Conservation (phyloP, 2,797 vertebrate species). For the Gila robusta region DNA sequence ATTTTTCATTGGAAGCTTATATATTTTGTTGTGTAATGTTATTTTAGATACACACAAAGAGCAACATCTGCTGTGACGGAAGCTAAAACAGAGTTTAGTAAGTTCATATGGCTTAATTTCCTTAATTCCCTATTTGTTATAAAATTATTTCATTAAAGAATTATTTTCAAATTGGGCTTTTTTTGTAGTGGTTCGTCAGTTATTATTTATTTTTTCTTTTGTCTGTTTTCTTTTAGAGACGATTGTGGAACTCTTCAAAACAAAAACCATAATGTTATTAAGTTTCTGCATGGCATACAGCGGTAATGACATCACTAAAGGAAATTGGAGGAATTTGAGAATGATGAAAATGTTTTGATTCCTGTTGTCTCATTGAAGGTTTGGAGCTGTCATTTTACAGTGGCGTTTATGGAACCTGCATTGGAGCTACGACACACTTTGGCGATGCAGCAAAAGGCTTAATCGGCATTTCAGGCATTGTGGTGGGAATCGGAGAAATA, state of each 20-base stretch:
- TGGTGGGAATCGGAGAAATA: constrained; percentile 83
- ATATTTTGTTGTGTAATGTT: constrained; percentile 42
- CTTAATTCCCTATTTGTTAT: neutral
- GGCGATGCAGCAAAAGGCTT: constrained; percentile 77
- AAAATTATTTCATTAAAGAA: neutral
- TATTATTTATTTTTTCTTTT: constrained; percentile 44
- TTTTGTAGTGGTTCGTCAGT: constrained; percentile 44
- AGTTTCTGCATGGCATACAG: constrained; percentile 85
- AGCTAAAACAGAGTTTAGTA: constrained; percentile 79
- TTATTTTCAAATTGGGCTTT: neutral
- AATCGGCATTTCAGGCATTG: constrained; percentile 84
- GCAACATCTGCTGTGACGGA: constrained; percentile 74
- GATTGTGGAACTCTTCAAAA: constrained; percentile 76
- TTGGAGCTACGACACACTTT: constrained; percentile 81
- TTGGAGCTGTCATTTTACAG: constrained; percentile 85
- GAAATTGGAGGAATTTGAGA: neutral
- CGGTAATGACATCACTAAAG: constrained; percentile 70
- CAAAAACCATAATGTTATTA: constrained; percentile 79
- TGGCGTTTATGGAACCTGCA: constrained; percentile 84
- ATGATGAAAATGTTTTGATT: constrained; percentile 4
- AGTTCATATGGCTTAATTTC: constrained; percentile 62
- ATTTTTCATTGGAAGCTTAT: neutral
- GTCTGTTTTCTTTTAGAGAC: constrained; percentile 69
- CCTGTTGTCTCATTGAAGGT: constrained; percentile 65
- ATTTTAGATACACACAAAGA: constrained; percentile 77